Evolutionary conservation across 1,140 invertebrate genomes (phyloP).

Genomic region (Drosophila pruinosa): DNA sequence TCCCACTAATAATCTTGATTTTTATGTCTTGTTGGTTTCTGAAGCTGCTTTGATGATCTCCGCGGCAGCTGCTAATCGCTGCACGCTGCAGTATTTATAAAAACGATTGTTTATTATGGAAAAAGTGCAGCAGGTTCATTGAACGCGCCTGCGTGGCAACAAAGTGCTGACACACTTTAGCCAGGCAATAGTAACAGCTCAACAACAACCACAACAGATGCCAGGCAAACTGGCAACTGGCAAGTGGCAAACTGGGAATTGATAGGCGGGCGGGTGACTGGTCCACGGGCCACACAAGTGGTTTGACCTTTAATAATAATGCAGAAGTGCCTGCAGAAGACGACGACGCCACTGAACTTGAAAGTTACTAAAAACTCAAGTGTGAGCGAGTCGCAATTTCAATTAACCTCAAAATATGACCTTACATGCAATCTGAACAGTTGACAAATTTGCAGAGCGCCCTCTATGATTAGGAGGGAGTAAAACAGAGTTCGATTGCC

Average conservation of each 20-base stretch:
- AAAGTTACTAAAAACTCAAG: constrained; percentile 45
- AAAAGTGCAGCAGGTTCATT: constrained; percentile 67
- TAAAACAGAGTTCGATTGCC: neutral
- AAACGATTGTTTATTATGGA: constrained; percentile 71
- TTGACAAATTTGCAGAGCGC: constrained; percentile 42
- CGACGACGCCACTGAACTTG: constrained; percentile 57
- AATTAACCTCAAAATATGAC: constrained; percentile 44
- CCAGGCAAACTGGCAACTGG: constrained; percentile 27
- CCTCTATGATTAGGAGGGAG: constrained; percentile 6
- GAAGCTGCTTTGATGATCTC: constrained; percentile 47
- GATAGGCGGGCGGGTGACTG: constrained; percentile 37
- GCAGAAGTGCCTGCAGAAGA: neutral
- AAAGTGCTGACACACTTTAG: constrained; percentile 76
- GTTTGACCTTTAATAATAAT: constrained; percentile 64
- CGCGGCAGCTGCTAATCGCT: constrained; percentile 53
- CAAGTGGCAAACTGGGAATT: constrained; percentile 51
- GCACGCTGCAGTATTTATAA: constrained; percentile 65
- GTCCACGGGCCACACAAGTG: constrained; percentile 67
- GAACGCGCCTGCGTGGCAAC: constrained; percentile 42
- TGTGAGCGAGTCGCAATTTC: constrained; percentile 36
- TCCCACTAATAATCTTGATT: constrained; percentile 63
- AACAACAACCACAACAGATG: constrained; percentile 3
- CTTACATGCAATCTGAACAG: neutral
- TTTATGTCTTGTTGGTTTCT: constrained; percentile 8
- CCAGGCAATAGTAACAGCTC: constrained; percentile 30